Evolutionary conservation across 2,113 vertebrate genomes (phyloP), one percentile per base, ranked within the genome.

Genomic region (Thalassoma bifasciatum): DNA sequence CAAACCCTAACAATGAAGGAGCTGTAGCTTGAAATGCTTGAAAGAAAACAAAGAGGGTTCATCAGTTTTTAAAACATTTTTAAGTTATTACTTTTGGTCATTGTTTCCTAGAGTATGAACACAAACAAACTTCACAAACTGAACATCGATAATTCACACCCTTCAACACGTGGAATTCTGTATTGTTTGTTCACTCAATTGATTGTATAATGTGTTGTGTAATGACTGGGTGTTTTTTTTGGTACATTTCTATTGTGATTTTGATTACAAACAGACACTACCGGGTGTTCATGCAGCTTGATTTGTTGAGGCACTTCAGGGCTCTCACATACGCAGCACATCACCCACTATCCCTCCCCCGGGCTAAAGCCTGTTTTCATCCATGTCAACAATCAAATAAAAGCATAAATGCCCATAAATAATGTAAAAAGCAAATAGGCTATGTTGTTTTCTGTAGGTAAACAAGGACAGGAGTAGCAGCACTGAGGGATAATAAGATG

Each of bases 191-290:
- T n/a, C 36, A 36, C 3, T 61, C 23, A 83, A 68, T 14, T 23
- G 12, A 65, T 44, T 77, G 56, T 23, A 42, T 77, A 69, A 76
- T n/a, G 46, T 77, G 12, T 84, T 84, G 30, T 69, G 56, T 84
- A 84, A 88, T 37, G 67, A 12, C 19, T 26, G 21, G n/a, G n/a
- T 63, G 54, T 69, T 70, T 46, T 46, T 46, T 57, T 57, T 26
- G 75, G 73, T 49, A 52, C 4, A 53, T 75, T 75, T 77, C 52
- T 24, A 69, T 74, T 77, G 30, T 75, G 57, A 72, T 70, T 58
- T 53, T 71, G 23, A 87, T 81, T 42, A 40, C 77, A 85, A 80
- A 54, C 82, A 79, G 61, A 75, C 44, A 22, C 24, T 53, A 10
- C 50, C 16, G 23, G 64, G 44, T 16, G 4, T 75, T 46, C 53